These are phyloP conservation scores for Conger conger DNA, from an alignment of 2,113 vertebrate species.

Conservation along the genomic window DNA sequence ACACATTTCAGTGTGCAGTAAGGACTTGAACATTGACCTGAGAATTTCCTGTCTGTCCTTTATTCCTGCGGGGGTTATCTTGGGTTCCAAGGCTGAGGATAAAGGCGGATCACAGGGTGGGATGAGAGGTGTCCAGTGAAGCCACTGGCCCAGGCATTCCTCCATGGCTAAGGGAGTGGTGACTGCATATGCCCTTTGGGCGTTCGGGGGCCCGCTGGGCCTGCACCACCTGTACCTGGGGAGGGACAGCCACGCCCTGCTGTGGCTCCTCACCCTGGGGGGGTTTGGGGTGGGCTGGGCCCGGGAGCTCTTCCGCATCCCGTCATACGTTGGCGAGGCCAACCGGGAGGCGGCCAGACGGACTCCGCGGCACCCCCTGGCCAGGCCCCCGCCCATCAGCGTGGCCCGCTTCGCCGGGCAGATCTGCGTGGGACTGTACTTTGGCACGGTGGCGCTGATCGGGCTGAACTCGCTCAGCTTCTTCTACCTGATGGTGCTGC, in stretches of 20 bases:
- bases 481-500: conserved; percentile 79
- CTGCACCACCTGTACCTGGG: conserved; percentile 89
- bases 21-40: not conserved
- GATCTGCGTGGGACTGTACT: conserved; percentile 80
- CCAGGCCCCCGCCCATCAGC: conserved; percentile 58
- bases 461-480: conserved; percentile 75
- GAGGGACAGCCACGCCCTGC: conserved; percentile 83
- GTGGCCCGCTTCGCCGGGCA: conserved; percentile 74
- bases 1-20: not conserved
- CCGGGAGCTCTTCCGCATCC: conserved; percentile 80
- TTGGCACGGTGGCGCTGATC: conserved; percentile 77
- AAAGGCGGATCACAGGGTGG: not conserved
- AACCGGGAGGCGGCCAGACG: conserved; percentile 54
- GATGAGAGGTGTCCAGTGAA: not conserved
- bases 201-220: conserved; percentile 77
- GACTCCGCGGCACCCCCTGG: not conserved
- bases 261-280: conserved; percentile 87
- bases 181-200: conserved; percentile 82
- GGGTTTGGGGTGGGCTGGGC: conserved; percentile 84
- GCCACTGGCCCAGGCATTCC: conserved; percentile 38
- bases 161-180: conserved; percentile 77
- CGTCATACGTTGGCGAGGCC: conserved; percentile 76
- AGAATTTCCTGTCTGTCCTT: not conserved
- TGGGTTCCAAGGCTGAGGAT: conserved; percentile 11
- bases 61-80: not conserved